Evolutionary conservation across 2,113 vertebrate genomes (phyloP), one percentile per base, ranked within the genome.

Genomic region (Hoplias malabaricus): DNA sequence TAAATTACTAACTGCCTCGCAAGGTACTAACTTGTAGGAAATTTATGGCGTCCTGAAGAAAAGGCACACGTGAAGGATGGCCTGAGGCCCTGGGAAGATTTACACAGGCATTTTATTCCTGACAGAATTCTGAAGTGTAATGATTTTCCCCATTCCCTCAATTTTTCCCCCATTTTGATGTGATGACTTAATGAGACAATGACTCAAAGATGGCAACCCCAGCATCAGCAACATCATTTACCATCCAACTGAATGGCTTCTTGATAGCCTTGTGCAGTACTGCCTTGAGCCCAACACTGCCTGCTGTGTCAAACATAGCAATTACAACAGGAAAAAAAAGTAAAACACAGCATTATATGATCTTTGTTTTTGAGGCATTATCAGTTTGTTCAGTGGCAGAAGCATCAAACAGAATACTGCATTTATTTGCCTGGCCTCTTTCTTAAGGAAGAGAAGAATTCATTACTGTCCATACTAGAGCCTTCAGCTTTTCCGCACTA

Each of bases 401-500:
- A 13, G 38, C 85, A 91, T 91, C 87, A 92, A 92, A 92, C 83
- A 79, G 65, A 53, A 87, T 87, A 89, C 85, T 74, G 88, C 86
- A 89, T 89, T 93, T 93, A 99, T 99, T 99, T 99, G 95, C 97
- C 97, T 97, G 89, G 98, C 98, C 88, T 97, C 98, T 90, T 99
- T 98, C 91, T 96, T 96, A 91, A 96, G 83, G 85, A 98, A 99
- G 91, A 99, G 21, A 9, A 38, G 36, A 99, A 86, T 99, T 99
- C 98, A 76, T 99, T 99, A 87, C 97, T 96, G 69, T 99, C 97
- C 78, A 99, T 92, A 79, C 98, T 42, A 0, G 98, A 23, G 8
- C 3, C n/a, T 21, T 23, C 5, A 23, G 19, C 9, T 53, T 21
- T 9, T n/a, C n/a, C n/a, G n/a, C n/a, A n/a, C n/a, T n/a, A n/a